Evolutionary conservation across 1,140 invertebrate species (phyloP), one percentile per base, ranked within the genome.

Genomic region (Tyrophagus putrescentiae): DNA sequence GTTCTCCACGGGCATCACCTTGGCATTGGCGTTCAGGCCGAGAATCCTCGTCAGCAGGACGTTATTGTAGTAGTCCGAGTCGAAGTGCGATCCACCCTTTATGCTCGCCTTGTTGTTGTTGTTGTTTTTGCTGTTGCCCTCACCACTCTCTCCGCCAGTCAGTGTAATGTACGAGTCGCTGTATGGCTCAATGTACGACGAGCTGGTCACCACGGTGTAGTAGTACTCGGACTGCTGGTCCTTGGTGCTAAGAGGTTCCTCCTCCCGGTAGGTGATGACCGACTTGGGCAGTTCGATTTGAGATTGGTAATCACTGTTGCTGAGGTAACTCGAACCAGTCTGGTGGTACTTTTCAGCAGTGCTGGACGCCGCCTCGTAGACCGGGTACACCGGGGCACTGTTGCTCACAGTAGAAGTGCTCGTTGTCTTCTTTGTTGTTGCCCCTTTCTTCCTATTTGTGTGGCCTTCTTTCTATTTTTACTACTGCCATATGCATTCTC

Each of bases 21-120:
- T 48, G 23, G 7, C 45, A 21, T 48, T 48, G 13, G 45, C 21
- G 45, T 48, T 48, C 45, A 48, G 23, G 6, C 18, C 45, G 7
- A 48, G 21, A 29, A 48, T 48, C 18, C 31, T 48, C 6, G 45
- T 48, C 45, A 48, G 18, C 45, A 48, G 18, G 7, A 48, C 45
- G 18, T 48, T 48, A 21, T 48, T 48, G 31, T 48, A 48, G 45
- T 48, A 48, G 45, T 48, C 45, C 31, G 45, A 7, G 18, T 48
- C 45, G 21, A 48, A 48, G 18, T 48, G 45, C 18, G 7, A n/a
- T n/a, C n/a, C n/a, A n/a, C n/a, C n/a, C n/a, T n/a, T n/a, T n/a
- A n/a, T n/a, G n/a, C n/a, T n/a, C n/a, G n/a, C n/a, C n/a, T n/a
- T n/a, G 7, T 48, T 48, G 45, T 18, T 21, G 7, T 21, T 48